Base-by-base conservation (phyloP, 2,113 vertebrate genomes). In the Phrynosoma platyrhinos region DNA sequence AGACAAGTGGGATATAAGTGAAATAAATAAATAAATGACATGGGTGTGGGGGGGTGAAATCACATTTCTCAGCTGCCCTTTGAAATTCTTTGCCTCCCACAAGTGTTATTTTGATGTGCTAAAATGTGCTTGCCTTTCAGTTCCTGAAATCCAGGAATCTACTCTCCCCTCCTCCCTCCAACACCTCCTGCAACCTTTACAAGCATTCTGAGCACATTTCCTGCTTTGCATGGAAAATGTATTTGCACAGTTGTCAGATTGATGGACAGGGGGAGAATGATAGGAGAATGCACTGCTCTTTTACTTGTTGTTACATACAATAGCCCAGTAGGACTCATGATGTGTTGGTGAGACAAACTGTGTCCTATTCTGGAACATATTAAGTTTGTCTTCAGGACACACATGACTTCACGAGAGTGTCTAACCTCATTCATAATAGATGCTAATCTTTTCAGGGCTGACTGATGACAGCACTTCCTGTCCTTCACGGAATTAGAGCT, bases 381-480 rank as follows among this genome's bases (percentile, higher is more conserved):
- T 98, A 98, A 98, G 98, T 99, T 98, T 98, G 98, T 98, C 97
- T 98, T 97, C 95, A 92, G 97, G 98, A 98, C 98, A 98, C 98
- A 98, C 98, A 98, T 97, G 98, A 98, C 97, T 98, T 98, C 98
- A 97, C 97, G 96, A 97, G 97, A 97, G 96, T 98, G 97, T 98
- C 96, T 97, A 98, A 98, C 98, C 98, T 98, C 97, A 98, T 98
- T 98, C 97, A 98, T 98, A 98, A 98, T 98, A 98, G 98, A 98
- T 99, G 98, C 98, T 98, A 98, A 99, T 99, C 98, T 98, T 98
- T 98, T 97, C 97, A 97, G 98, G 98, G 98, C 98, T 98, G 98
- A 98, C 98, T 98, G 98, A 98, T 98, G 98, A 98, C 98, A 98
- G 97, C 97, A 97, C 97, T 98, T 98, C 98, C 98, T 98, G 98